Base-by-base conservation (phyloP, 2,888 invertebrate genomes). In the Habroteleia sp. region DNA sequence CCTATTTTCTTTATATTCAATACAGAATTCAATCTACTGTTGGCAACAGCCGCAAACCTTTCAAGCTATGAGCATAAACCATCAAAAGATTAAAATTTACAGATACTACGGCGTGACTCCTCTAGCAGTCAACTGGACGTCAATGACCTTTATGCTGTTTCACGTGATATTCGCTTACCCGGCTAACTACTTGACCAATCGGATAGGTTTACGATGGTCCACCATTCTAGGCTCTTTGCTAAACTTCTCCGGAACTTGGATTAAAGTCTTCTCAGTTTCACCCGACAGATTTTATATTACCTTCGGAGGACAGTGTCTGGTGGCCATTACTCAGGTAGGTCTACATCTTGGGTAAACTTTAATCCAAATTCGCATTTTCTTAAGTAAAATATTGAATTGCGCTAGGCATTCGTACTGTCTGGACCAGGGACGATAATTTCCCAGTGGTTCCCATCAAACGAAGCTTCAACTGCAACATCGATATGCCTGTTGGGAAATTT, bases 401-500 rank as follows among this genome's bases (percentile, higher is more conserved):
- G 60, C 6, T 11, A 71, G 65, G 48, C 71, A 1, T 72, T 65
- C 4, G 52, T 72, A 5, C 8, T 66, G 25, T 62, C 68, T 11
- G 68, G 50, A 0, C 94, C 94, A 0, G 92, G 94, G 0, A 90
- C 90, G 33, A 83, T 94, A 62, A 93, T 94, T 0, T 93, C 94
- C 0, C 91, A 92, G 8, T 94, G 93, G 93, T 94, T 94, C 85
- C 92, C 92, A 5, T 89, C 92, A 0, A 88, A 91, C 68, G 90
- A 93, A 87, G 46, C 88, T 2, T 90, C 94, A 1, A 92, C 93
- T 0, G 94, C 94, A 0, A 93, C 93, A 78, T 92, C 94, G 37
- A 89, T 94, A 11, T 94, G 93, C 1, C 91, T 94, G 11, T 93
- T 94, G 82, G 94, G 94, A 2, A 93, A 92, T 80, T 93, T 94